Base-by-base conservation (phyloP, 2,797 vertebrate genomes). In the Diglossa cyanea region DNA sequence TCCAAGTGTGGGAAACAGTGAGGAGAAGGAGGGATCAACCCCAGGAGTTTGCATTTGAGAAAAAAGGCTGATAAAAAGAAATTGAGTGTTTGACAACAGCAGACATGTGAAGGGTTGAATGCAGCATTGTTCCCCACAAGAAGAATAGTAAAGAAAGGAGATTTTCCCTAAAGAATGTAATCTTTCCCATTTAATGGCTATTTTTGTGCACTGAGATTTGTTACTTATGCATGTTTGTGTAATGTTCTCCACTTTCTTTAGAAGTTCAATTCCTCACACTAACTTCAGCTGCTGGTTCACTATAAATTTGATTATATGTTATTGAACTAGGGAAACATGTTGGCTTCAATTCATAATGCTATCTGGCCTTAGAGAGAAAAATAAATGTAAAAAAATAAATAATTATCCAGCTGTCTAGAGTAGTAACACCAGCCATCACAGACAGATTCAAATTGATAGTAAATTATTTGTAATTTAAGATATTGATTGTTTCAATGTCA, bases 11-110 rank as follows among this genome's bases (percentile, higher is more conserved):
- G 91, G 94, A 95, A 91, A 93, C 40, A 23, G 50, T 44, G 65
- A 93, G 63, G 55, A 79, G 74, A 76, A 84, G 75, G 67, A 86
- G 88, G 87, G 85, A 86, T 86, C 75, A 93, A 42, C 87, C 87
- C 75, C 65, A 75, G 92, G 91, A 93, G 91, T 91, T 95, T 88
- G 80, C 74, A 72, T 86, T n/a, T 74, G 78, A 86, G 78, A 85
- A 83, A 74, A 95, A 92, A 89, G 71, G 50, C 74, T 60, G 50
- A 73, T 70, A 79, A 73, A 93, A 93, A 79, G 84, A 77, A 94
- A 76, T 12, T 5, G 66, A 86, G 39, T 93, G 74, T 95, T 95
- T 94, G 86, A 94, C 86, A 93, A 92, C 94, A 88, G 95, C 66
- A 77, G 5, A 74, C 68, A 37, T 54, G 86, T 18, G 3, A 50